Evolutionary conservation across 2,113 vertebrate species (phyloP).

Genomic region (Suncus etruscus): DNA sequence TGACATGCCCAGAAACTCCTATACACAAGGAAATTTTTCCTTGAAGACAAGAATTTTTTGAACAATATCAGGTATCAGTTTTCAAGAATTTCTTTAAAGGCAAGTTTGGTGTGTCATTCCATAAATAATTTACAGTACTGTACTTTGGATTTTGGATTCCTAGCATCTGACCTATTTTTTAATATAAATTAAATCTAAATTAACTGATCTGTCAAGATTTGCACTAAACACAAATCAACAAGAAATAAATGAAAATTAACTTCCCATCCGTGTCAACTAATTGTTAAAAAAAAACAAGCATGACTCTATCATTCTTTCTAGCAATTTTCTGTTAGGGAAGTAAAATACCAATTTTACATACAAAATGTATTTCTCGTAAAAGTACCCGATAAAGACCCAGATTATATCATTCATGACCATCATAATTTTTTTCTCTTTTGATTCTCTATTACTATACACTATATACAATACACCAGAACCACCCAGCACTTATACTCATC

Average conservation of each 20-base stretch:
- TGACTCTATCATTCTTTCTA: no score
- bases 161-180: background rate
- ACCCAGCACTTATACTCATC: no score
- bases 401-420: no score
- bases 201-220: background rate
- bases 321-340: no score
- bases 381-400: no score
- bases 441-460: background rate
- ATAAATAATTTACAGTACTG: no score
- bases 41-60: background rate
- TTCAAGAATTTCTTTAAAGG: no score
- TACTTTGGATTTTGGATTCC: no score
- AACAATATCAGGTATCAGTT: no score
- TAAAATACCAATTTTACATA: no score
- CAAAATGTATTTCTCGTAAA: background rate
- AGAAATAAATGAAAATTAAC: background rate
- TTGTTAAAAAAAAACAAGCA: background rate
- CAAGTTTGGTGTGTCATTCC: no score
- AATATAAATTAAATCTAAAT: background rate
- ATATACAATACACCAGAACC: background rate
- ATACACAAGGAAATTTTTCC: background rate
- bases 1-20: no score
- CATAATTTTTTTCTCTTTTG: background rate
- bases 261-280: rapidly evolving
- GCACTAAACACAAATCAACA: background rate